Conservation (phyloP, 2,888 invertebrate genomes). For the Patella pellucida region DNA sequence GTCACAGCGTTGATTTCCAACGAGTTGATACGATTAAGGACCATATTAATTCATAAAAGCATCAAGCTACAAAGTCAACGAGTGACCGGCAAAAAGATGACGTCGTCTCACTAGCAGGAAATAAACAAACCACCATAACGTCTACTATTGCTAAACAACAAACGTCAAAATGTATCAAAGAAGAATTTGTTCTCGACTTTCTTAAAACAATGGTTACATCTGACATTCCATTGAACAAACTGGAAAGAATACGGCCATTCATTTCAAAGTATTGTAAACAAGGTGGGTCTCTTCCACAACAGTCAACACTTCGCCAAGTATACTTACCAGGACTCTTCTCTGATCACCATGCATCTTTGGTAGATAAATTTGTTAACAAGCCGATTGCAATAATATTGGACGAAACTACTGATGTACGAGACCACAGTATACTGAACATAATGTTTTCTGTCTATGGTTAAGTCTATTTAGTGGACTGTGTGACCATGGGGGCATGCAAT, state of each 20-base stretch:
- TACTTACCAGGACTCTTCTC: not conserved
- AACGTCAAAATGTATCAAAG: not conserved
- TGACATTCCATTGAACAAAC: not conserved
- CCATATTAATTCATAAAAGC: not conserved
- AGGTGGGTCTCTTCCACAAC: not conserved
- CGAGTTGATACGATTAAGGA: no score
- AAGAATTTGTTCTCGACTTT: not conserved
- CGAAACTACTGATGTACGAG: no score
- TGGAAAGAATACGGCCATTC: no score
- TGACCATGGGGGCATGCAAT: slow-evolving; percentile 5
- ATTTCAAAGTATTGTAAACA: no score
- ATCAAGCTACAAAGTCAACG: not conserved
- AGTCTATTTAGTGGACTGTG: not conserved
- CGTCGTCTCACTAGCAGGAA: no score
- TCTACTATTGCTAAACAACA: not conserved
- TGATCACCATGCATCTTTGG: not conserved
- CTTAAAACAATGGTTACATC: not conserved
- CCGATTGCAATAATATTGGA: no score
- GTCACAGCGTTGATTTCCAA: no score
- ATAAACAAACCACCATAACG: not conserved
- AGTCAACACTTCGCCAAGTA: not conserved
- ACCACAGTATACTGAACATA: no score
- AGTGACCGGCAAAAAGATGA: no score
- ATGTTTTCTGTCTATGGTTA: not conserved
- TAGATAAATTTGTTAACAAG: not conserved